These are phyloP conservation scores for Drosophila neutralis DNA, from an alignment of 2,888 invertebrate species.

Conservation along the genomic window DNA sequence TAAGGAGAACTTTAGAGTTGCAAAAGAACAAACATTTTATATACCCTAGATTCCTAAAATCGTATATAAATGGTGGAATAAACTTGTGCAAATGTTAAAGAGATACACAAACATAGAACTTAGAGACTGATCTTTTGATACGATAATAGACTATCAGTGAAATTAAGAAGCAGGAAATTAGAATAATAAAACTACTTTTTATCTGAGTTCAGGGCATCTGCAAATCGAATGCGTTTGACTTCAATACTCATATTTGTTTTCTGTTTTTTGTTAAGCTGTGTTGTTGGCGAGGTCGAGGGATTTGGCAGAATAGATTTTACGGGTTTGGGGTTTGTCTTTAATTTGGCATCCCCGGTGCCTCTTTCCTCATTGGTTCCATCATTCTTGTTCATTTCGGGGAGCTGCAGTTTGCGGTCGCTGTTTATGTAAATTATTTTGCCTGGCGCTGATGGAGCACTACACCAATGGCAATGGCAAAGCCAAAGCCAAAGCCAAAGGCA, in stretches of 20 bases:
- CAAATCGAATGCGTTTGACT: conserved; percentile 4
- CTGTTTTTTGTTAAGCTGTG: conserved; percentile 34
- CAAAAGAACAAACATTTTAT: conserved; percentile 29
- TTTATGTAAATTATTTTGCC: conserved; percentile 78
- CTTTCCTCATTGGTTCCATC: conserved; percentile 8
- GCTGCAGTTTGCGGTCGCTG: conserved; percentile 77
- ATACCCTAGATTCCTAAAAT: conserved; percentile 20
- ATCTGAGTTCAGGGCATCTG: conserved; percentile 10
- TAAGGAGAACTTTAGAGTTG: conserved; percentile 35
- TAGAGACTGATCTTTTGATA: neutral
- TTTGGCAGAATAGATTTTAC: conserved; percentile 72
- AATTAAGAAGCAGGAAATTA: neutral
- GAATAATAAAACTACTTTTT: neutral
- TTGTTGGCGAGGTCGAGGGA: conserved; percentile 65
- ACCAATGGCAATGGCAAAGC: conserved; percentile 22
- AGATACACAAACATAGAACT: neutral
- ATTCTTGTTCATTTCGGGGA: conserved; percentile 21
- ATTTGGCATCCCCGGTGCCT: conserved; percentile 68
- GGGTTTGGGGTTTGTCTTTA: conserved; percentile 68
- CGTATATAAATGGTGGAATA: neutral
- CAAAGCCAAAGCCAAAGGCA: conserved; percentile 2
- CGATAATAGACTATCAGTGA: neutral
- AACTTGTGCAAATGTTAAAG: neutral
- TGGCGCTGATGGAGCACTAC: conserved; percentile 53
- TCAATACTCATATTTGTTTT: conserved; percentile 17